Evolutionary conservation across 2,113 vertebrate genomes (phyloP), one percentile per base, ranked within the genome.

Genomic region (Argyrosomus japonicus): DNA sequence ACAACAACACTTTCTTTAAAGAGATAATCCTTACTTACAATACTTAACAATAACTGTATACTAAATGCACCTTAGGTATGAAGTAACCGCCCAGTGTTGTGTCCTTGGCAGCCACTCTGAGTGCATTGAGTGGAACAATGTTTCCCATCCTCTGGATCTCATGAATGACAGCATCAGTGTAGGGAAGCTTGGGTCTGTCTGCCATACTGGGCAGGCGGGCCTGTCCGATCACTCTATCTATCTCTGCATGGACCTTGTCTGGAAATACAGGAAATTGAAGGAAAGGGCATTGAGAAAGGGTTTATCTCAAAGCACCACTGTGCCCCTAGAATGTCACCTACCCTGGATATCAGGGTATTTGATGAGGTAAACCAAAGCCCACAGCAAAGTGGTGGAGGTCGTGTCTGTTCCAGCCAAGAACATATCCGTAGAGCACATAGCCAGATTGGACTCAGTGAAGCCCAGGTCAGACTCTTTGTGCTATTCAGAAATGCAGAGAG

Each of bases 371-470:
- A 98, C 89, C 43, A 96, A 84, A 3, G 95, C 93, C 97, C 97
- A 98, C 64, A 95, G 96, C 77, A 99, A 80, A 0, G 97, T 97
- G 2, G 95, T 96, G 3, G 96, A 92, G 0, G 96, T 96, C n/a
- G 97, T 97, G 88, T 98, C 97, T 0, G 96, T 97, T 7, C 97
- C 97, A 0, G 97, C 97, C 84, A 97, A 87, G 78, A 98, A 95
- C 63, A 98, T 89, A 90, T 99, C 97, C 1, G 96, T 81, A 19
- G 93, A 91, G 62, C 96, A 96, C 56, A 96, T 82, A 8, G 96
- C 86, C 62, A 96, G 36, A 69, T 97, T 96, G 40, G 83, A 90
- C 51, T 97, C 96, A 0, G 90, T 90, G 79, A 96, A 97, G 18
- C 88, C 94, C 3, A 81, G 68, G 7, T 21, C 4, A 11, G 65